These are phyloP conservation scores for Onychorhynchus coronatus DNA, from an alignment of 2,113 vertebrate genomes.

Conservation along the genomic window DNA sequence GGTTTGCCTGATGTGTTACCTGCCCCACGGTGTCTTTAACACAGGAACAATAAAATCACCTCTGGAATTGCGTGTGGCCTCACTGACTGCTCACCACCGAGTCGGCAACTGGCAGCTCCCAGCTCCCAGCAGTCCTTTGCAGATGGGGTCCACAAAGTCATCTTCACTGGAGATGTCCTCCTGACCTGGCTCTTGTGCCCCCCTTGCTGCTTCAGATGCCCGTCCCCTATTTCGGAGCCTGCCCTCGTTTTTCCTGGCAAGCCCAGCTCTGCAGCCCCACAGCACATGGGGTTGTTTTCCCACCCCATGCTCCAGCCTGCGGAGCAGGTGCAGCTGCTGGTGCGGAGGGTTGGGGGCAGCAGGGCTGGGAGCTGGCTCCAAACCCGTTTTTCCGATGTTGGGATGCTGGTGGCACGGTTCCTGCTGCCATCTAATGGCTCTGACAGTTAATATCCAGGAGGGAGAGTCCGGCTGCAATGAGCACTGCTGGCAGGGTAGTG, in stretches of 20 bases:
- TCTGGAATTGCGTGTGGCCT: neutral
- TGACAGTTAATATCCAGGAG: neutral
- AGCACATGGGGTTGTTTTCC: rapidly evolving
- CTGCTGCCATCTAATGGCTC: conserved; percentile 67
- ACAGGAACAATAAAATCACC: neutral
- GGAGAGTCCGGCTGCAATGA: neutral
- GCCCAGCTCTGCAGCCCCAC: neutral
- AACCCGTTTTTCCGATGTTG: rapidly evolving
- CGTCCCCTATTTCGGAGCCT: rapidly evolving
- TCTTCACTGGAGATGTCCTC: rapidly evolving
- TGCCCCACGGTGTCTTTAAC: neutral
- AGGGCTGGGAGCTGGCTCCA: neutral
- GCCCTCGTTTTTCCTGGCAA: rapidly evolving
- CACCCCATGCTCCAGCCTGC: rapidly evolving
- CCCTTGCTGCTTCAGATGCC: rapidly evolving
- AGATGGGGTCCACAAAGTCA: neutral
- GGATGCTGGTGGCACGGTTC: neutral
- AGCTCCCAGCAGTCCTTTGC: neutral
- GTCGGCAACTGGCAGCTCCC: rapidly evolving
- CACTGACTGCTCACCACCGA: rapidly evolving
- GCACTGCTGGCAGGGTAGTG: rapidly evolving
- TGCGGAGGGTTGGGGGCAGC: neutral
- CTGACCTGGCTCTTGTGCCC: rapidly evolving
- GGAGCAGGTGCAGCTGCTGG: neutral
- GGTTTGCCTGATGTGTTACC: neutral